Conservation (phyloP, 2,888 invertebrate genomes). For the Diaprepes abbreviatus region DNA sequence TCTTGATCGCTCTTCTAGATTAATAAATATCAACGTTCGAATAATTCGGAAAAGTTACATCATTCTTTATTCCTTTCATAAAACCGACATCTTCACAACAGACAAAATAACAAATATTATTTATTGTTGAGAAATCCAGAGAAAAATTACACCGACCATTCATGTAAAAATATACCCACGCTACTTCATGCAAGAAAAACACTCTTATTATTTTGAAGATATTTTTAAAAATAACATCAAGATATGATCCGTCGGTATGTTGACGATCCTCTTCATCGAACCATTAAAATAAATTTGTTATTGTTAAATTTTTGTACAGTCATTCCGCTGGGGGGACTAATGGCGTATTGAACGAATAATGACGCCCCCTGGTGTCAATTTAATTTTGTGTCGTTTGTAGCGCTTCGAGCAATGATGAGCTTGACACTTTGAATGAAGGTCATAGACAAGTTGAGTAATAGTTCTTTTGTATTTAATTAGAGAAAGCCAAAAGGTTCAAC, state of each 20-base stretch:
- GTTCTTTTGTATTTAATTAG: conserved; percentile 10
- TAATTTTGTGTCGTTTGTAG: conserved; percentile 8
- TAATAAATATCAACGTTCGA: too few species aligned
- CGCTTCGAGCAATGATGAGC: conserved; percentile 10
- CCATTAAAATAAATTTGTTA: conserved; percentile 5
- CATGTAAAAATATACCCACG: not conserved
- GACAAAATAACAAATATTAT: conserved; percentile 1
- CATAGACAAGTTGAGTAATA: conserved; percentile 11
- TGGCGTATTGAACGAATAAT: conserved; percentile 11
- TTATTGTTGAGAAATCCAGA: not conserved
- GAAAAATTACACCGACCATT: not conserved
- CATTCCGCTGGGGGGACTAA: conserved; percentile 7
- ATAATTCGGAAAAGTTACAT: too few species aligned
- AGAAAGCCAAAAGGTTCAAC: not conserved
- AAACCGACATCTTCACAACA: not conserved
- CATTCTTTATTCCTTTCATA: not conserved
- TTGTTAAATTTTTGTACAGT: conserved; percentile 14
- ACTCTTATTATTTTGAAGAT: not conserved
- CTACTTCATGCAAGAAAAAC: not conserved
- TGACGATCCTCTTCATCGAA: not conserved
- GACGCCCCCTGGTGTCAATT: conserved; percentile 20
- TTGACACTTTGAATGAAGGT: conserved; percentile 10
- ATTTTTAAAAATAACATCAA: conserved; percentile 7
- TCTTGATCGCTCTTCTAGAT: too few species aligned
- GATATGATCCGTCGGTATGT: not conserved